A percentile compares a stretch with the other conserved stretches of the same genome.
Evolutionary conservation across 2,113 vertebrate species (phyloP).

Genomic region (Tetrao urogallus): DNA sequence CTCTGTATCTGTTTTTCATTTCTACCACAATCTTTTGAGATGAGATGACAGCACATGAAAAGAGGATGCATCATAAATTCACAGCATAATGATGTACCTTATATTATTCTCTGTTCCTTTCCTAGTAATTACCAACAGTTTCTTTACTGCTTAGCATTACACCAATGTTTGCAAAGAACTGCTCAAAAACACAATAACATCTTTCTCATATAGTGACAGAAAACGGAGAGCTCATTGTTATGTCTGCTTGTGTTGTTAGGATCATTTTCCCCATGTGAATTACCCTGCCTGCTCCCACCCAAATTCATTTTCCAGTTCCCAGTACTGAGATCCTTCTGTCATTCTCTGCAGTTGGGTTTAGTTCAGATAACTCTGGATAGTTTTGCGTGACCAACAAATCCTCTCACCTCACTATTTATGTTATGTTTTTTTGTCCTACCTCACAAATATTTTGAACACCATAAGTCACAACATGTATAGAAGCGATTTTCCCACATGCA

Average conservation of each 20-base stretch:
- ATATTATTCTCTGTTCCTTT: background rate
- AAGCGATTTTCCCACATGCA: background rate
- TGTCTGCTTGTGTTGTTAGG: background rate
- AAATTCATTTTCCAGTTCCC: background rate
- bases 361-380: too few relatives aligned
- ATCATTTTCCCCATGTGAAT: background rate
- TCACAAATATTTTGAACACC: background rate
- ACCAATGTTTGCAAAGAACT: background rate
- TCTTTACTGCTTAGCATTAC: background rate
- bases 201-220: background rate
- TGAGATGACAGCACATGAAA: background rate
- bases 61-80: background rate
- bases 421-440: background rate
- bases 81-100: background rate
- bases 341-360: background rate
- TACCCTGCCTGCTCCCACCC: background rate
- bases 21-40: background rate
- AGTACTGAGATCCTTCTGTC: background rate
- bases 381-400: too few relatives aligned
- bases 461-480: background rate
- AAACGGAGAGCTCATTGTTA: background rate
- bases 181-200: background rate
- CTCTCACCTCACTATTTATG: background rate
- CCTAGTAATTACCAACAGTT: background rate
- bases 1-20: conserved; percentile 17